Percentiles rank a stretch among this genome's conserved stretches.
Conservation (phyloP, 2,797 vertebrate species). For the Selene dorsalis region DNA sequence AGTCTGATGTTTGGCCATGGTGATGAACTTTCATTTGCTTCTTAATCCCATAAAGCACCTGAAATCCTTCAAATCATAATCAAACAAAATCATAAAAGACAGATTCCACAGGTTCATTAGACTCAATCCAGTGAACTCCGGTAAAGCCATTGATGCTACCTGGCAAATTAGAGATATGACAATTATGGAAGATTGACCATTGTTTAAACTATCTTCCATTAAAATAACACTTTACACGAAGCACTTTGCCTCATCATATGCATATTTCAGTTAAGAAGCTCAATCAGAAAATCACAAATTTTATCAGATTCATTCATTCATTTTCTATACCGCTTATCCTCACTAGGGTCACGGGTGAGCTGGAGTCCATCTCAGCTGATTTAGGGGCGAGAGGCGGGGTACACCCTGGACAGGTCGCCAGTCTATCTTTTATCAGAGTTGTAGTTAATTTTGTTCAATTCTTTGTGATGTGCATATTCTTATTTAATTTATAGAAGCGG, state of each 20-base stretch:
- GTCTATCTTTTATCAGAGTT: neutral
- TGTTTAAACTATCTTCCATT: no score
- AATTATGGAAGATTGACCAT: neutral
- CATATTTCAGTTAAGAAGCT: neutral
- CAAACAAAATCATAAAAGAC: neutral
- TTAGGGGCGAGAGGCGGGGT: no score
- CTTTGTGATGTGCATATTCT: neutral
- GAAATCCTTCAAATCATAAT: no score
- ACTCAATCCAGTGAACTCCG: neutral
- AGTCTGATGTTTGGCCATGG: no score
- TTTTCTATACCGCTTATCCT: no score
- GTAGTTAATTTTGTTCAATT: neutral
- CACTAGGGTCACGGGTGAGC: no score
- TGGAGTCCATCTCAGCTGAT: no score
- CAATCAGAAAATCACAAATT: neutral
- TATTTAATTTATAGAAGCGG: no score
- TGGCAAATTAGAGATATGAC: neutral
- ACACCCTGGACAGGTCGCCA: no score
- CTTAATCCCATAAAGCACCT: neutral
- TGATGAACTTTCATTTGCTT: neutral
- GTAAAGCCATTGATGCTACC: neutral
- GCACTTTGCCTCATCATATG: neutral
- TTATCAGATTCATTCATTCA: no score
- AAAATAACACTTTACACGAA: neutral
- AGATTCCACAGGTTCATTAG: neutral